phyloP scores from a whole-genome alignment of 2,113 vertebrate genomes.

The Spheniscus mendiculus region DNA sequence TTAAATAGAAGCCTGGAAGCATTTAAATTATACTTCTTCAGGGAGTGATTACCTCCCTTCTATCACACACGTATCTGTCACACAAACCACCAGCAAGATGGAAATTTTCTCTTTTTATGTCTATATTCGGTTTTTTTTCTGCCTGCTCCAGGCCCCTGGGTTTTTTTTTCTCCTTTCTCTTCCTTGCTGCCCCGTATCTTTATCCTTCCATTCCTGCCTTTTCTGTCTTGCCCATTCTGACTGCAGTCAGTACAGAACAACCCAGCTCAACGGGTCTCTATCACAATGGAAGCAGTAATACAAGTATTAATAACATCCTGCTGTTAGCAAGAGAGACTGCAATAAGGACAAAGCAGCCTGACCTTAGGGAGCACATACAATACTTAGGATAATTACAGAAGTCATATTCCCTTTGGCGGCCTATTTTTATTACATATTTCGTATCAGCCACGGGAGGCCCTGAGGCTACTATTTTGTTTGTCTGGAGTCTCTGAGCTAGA shows the following conservation, averaged over 20 bases:
- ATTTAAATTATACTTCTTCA: background rate
- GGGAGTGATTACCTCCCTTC: background rate
- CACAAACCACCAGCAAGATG: background rate
- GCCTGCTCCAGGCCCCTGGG: background rate
- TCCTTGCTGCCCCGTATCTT: background rate
- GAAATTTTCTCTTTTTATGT: background rate
- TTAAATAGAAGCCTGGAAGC: background rate
- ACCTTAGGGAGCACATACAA: constrained; percentile 20
- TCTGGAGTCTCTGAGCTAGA: constrained; percentile 52
- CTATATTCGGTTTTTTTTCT: background rate
- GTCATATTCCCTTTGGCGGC: constrained; percentile 36
- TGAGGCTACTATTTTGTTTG: constrained; percentile 43
- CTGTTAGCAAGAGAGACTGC: constrained; percentile 4
- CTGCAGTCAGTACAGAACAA: background rate
- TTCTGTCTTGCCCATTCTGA: background rate
- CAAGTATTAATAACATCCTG: constrained; percentile 22
- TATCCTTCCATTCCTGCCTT: background rate
- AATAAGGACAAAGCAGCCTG: constrained; percentile 38
- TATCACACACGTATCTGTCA: background rate
- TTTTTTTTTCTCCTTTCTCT: background rate
- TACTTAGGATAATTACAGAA: constrained; percentile 45
- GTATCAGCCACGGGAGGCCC: constrained; percentile 26
- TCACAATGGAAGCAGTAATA: background rate
- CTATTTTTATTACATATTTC: constrained; percentile 57
- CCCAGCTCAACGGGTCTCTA: background rate